Percentiles rank a stretch among this genome's conserved stretches.
Conservation (phyloP, 2,113 vertebrate genomes). For the Phoxinus phoxinus region DNA sequence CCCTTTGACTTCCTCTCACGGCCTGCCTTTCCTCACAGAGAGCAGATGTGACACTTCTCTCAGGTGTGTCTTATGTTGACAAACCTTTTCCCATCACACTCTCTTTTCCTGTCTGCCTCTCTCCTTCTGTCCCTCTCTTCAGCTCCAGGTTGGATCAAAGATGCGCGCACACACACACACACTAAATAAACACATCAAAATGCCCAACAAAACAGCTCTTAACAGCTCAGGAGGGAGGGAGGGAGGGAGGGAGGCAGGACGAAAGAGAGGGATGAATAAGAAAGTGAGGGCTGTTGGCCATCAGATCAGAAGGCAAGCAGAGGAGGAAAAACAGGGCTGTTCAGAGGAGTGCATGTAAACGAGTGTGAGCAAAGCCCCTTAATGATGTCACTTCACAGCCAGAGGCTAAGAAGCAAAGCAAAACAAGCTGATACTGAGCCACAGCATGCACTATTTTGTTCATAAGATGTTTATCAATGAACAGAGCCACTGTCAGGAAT, state of each 20-base stretch:
- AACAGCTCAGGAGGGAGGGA: conserved; percentile 51
- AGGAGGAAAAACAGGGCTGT: conserved; percentile 19
- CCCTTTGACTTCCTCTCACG: conserved; percentile 54
- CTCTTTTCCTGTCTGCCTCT: conserved; percentile 26
- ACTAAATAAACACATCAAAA: conserved; percentile 75
- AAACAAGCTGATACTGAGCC: not conserved
- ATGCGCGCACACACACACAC: conserved; percentile 18
- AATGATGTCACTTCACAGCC: conserved; percentile 54
- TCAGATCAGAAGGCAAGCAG: conserved; percentile 60
- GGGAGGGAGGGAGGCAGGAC: conserved; percentile 9
- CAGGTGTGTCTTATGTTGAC: conserved; percentile 49
- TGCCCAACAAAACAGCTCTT: conserved; percentile 64
- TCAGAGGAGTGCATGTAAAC: conserved; percentile 34
- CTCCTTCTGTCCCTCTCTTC: conserved; percentile 40
- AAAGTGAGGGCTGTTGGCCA: conserved; percentile 54
- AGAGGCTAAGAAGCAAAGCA: conserved; percentile 29
- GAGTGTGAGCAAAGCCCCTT: conserved; percentile 37
- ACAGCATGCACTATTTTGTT: not conserved
- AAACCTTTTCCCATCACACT: conserved; percentile 35
- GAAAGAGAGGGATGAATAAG: conserved; percentile 29
- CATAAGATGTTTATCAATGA: conserved; percentile 31
- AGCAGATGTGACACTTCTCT: conserved; percentile 68
- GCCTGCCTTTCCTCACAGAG: conserved; percentile 64
- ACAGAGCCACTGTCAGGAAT: not conserved
- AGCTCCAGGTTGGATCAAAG: conserved; percentile 65